These are phyloP conservation scores for Piliocolobus tephrosceles DNA, from an alignment of 2,113 vertebrate species.

Conservation along the genomic window DNA sequence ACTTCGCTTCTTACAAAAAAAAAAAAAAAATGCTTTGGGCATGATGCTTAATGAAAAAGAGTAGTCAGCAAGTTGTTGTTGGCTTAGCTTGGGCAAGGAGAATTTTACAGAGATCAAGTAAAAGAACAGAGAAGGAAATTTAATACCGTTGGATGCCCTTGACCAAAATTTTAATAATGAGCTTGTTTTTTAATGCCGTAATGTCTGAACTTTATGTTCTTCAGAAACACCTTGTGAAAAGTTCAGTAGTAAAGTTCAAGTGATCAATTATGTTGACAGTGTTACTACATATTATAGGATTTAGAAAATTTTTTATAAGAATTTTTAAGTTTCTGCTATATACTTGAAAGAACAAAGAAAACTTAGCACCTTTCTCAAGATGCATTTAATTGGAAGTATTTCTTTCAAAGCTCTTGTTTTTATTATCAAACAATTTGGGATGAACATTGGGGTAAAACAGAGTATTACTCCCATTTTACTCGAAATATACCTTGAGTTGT, in stretches of 20 bases:
- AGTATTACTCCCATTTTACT: background rate
- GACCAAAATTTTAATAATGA: constrained; percentile 51
- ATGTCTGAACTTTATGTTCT: constrained; percentile 44
- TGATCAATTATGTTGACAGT: constrained; percentile 13
- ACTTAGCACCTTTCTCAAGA: background rate
- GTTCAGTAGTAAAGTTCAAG: constrained; percentile 13
- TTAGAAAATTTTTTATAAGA: constrained; percentile 1
- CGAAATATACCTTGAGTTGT: constrained; percentile 2
- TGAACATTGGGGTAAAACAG: background rate
- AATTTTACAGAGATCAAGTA: constrained; percentile 43
- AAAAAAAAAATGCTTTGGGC: background rate
- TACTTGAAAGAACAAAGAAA: background rate
- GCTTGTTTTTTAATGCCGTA: constrained; percentile 11
- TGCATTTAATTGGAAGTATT: background rate
- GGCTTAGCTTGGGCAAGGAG: background rate
- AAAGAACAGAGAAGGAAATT: constrained; percentile 48
- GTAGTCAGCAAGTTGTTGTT: background rate
- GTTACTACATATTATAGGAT: background rate
- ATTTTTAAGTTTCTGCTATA: background rate
- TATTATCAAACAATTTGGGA: constrained; percentile 31
- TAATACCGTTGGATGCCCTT: background rate
- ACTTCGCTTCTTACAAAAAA: background rate
- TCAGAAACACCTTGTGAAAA: constrained; percentile 28
- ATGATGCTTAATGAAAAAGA: constrained; percentile 30
- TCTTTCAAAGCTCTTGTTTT: background rate